A percentile compares a stretch with the other conserved stretches of the same genome.
Evolutionary conservation across 2,888 invertebrate genomes (phyloP).

Genomic region (Phortica okadai): DNA sequence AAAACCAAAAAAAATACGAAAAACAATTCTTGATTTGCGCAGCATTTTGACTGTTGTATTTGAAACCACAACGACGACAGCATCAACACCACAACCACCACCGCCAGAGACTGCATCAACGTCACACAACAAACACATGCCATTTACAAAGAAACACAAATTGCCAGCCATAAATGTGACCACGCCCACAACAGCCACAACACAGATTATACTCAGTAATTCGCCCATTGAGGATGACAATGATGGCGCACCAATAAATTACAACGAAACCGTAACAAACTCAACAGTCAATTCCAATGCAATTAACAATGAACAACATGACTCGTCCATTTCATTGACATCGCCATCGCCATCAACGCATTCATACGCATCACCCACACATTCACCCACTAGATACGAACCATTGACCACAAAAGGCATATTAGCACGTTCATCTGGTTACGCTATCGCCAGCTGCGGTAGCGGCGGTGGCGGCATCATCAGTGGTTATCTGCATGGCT

Average conservation of each 20-base stretch:
- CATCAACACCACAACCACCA: conserved; percentile 33
- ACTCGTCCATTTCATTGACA: conserved; percentile 4
- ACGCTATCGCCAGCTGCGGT: conserved; percentile 39
- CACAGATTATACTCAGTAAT: conserved; percentile 60
- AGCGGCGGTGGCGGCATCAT: conserved; percentile 44
- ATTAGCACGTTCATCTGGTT: conserved; percentile 58
- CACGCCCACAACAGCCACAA: conserved; percentile 68
- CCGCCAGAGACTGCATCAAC: conserved; percentile 44
- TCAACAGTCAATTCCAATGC: conserved; percentile 27
- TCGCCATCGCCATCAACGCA: conserved; percentile 31
- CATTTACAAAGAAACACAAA: conserved; percentile 51
- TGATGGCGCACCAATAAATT: conserved; percentile 35
- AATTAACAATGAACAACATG: conserved; percentile 21
- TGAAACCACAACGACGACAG: conserved; percentile 35
- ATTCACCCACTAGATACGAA: conserved; percentile 55
- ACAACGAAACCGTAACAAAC: conserved; percentile 17
- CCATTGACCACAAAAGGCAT: conserved; percentile 67
- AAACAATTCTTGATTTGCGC: conserved; percentile 40
- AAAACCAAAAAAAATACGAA: conserved; percentile 18
- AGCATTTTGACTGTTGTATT: conserved; percentile 53
- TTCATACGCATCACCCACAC: conserved; percentile 60
- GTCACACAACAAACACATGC: conserved; percentile 28
- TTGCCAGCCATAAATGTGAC: conserved; percentile 68
- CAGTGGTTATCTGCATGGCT: conserved; percentile 66
- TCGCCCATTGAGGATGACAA: conserved; percentile 45